A percentile compares a stretch with the other conserved stretches of the same genome.
These are phyloP conservation scores for Nebria salina DNA, from an alignment of 2,888 invertebrate genomes.

Conservation along the genomic window DNA sequence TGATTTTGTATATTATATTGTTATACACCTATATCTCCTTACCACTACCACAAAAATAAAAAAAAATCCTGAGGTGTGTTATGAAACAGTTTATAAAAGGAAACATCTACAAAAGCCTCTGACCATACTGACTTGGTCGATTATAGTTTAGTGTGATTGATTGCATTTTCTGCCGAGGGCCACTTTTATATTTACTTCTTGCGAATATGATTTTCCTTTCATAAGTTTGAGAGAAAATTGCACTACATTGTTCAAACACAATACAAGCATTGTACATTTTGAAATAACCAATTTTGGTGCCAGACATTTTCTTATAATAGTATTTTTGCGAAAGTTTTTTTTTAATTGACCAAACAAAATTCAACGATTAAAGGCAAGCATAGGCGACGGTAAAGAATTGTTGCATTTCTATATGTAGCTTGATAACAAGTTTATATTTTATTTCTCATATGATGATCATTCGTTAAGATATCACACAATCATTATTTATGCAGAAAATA, in stretches of 20 bases:
- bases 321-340: no score
- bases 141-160: background rate
- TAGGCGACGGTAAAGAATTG: background rate
- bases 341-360: no score
- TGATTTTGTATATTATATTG: constrained; percentile 34
- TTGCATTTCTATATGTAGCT: background rate
- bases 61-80: background rate
- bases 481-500: constrained; percentile 1
- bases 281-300: background rate
- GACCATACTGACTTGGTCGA: background rate
- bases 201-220: background rate
- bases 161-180: background rate
- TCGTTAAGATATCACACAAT: background rate
- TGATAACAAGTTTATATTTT: background rate
- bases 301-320: background rate
- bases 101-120: background rate
- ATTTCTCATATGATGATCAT: background rate
- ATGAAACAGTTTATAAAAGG: background rate
- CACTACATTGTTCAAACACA: background rate
- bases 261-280: background rate
- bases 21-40: constrained; percentile 7
- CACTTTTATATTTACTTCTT: background rate
- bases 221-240: background rate
- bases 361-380: no score
- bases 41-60: background rate